Conservation (phyloP, 2,888 invertebrate species). For the Punctoribates punctum region DNA sequence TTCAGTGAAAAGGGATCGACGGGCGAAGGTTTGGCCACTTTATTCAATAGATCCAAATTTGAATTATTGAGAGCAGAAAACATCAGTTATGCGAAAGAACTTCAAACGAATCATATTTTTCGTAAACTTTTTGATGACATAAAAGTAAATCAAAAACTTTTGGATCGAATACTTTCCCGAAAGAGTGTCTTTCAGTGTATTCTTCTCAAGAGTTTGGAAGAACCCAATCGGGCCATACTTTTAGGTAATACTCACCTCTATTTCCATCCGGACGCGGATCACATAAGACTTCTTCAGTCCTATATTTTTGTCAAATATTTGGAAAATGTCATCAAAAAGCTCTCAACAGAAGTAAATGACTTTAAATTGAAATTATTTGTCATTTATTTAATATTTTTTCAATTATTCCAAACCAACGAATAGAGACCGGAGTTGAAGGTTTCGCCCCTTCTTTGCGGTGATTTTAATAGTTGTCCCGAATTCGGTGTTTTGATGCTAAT, state of each 20-base stretch:
- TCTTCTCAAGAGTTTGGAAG: slow-evolving; percentile 47
- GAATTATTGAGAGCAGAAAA: slow-evolving; percentile 54
- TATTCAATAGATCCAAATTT: slow-evolving; percentile 69
- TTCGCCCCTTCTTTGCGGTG: slow-evolving; percentile 77
- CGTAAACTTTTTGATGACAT: slow-evolving; percentile 17
- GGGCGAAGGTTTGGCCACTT: slow-evolving; percentile 75
- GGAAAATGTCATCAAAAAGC: slow-evolving; percentile 58
- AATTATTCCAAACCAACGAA: slow-evolving; percentile 2
- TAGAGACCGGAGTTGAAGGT: slow-evolving; percentile 58
- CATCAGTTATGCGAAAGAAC: slow-evolving; percentile 51
- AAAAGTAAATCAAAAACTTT: slow-evolving; percentile 35
- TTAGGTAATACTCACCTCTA: slow-evolving; percentile 71
- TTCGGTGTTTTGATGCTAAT: slow-evolving; percentile 75
- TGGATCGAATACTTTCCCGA: slow-evolving; percentile 38
- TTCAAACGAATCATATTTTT: slow-evolving; percentile 58
- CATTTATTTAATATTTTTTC: slow-evolving; percentile 20
- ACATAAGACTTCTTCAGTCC: slow-evolving; percentile 79
- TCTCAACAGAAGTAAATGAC: slow-evolving; percentile 50
- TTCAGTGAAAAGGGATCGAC: slow-evolving; percentile 67
- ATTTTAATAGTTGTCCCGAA: slow-evolving; percentile 83
- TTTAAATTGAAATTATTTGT: not conserved
- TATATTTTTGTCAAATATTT: slow-evolving; percentile 69
- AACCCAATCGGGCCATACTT: slow-evolving; percentile 49
- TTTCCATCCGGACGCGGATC: slow-evolving; percentile 85
- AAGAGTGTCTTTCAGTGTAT: slow-evolving; percentile 55